Evolutionary conservation across 2,888 invertebrate genomes (phyloP), one percentile per base, ranked within the genome.

Genomic region (Tetragonisca angustula): DNA sequence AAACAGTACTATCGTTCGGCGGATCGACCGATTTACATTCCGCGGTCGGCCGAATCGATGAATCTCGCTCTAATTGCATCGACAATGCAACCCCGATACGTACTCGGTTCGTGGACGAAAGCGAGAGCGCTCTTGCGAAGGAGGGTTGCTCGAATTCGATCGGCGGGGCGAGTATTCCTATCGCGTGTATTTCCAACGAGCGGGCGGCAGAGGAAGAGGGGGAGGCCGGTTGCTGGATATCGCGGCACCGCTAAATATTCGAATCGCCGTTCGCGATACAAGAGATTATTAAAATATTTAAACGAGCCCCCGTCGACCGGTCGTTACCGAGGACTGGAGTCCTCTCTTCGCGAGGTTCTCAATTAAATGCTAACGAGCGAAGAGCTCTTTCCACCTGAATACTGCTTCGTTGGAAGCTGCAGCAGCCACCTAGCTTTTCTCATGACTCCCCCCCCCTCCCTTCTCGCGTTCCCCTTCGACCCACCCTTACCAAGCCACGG

Each of bases 351-450:
- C 90, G 87, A 92, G 92, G 89, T 91, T 92, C 92, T 92, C 92
- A 92, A 92, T 92, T 92, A 92, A 92, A 92, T 92, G 92, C 92
- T 92, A 92, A 92, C 92, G 92, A 92, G 92, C 92, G 92, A 92
- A 91, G 91, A 92, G 92, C 91, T 92, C 91, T 90, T 92, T 92
- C 91, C 91, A 90, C 91, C 91, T 88, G 92, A 92, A 92, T 91
- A 92, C 89, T 87, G 85, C 90, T 90, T 88, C 91, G 90, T 86
- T 90, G 88, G 87, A 90, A 89, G 90, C 90, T 89, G 85, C 89
- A 84, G 85, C 87, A 87, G 87, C 87, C 81, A 87, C 82, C 88
- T 90, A 89, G 87, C 87, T 77, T 86, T 75, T 64, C 81, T 81
- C 43, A 61, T 27, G 62, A 36, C 69, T 68, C 76, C 62, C 65